Percentiles rank a stretch among this genome's conserved stretches.
phyloP scores from a whole-genome alignment of 2,888 invertebrate genomes.

The Sinodicranocentrus sp. region DNA sequence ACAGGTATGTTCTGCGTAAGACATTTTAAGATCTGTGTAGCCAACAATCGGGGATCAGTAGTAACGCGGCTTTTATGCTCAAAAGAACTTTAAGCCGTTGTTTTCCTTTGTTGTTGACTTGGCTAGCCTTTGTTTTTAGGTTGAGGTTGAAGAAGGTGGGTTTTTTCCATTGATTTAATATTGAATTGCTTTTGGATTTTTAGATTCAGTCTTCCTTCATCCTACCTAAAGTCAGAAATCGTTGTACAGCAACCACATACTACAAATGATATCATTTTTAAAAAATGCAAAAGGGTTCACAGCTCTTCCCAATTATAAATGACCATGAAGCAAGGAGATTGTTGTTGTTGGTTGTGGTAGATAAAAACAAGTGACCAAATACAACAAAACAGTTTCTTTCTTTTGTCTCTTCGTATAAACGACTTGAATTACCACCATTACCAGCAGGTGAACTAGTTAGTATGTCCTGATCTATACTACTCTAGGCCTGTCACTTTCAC shows the following conservation, averaged over 20 bases:
- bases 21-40: no score
- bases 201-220: no score
- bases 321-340: constrained; percentile 1
- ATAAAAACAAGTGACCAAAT: neutral
- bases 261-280: no score
- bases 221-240: no score
- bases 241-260: no score
- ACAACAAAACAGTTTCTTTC: neutral
- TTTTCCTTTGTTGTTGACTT: neutral
- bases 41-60: neutral
- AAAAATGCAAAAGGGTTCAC: neutral
- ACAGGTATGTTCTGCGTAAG: no score
- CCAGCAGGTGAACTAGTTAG: constrained; percentile 1
- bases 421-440: neutral
- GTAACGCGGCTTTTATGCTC: no score
- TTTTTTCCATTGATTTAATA: no score
- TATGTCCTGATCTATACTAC: neutral
- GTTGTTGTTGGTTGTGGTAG: neutral
- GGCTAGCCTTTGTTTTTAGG: neutral
- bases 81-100: neutral
- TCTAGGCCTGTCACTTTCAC: neutral
- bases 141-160: no score
- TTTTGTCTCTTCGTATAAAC: no score
- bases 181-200: no score
- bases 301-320: neutral